These are phyloP conservation scores for Sturnus vulgaris DNA, from an alignment of 2,113 vertebrate species.

Conservation along the genomic window DNA sequence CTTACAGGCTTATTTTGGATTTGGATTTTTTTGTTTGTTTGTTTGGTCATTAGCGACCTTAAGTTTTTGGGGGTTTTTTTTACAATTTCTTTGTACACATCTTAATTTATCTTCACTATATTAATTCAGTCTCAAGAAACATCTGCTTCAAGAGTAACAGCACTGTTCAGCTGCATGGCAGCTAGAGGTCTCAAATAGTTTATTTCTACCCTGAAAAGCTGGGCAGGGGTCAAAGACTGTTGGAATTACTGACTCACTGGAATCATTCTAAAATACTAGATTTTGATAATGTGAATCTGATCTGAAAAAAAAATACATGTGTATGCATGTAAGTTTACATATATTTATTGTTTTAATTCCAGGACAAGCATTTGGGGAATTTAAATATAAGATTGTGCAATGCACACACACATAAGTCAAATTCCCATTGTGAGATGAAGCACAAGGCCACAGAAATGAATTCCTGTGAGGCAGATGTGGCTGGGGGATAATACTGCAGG, in stretches of 20 bases:
- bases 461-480: neutral
- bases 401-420: neutral
- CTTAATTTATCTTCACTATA: neutral
- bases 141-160: neutral
- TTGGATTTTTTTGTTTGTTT: neutral
- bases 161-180: neutral
- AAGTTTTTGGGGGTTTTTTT: neutral
- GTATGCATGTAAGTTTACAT: neutral
- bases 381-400: neutral
- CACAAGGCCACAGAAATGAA: neutral
- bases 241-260: neutral
- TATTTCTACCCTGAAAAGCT: neutral
- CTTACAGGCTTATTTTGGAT: neutral
- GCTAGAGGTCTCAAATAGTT: neutral
- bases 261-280: neutral
- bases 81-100: neutral
- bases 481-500: neutral
- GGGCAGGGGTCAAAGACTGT: neutral
- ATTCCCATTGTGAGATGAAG: neutral
- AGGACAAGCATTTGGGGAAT: neutral
- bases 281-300: neutral
- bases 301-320: neutral
- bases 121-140: neutral
- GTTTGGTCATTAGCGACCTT: neutral
- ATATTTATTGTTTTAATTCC: neutral